Conservation (phyloP, 2,797 vertebrate genomes). For the Xiphorhynchus erythropygius region DNA sequence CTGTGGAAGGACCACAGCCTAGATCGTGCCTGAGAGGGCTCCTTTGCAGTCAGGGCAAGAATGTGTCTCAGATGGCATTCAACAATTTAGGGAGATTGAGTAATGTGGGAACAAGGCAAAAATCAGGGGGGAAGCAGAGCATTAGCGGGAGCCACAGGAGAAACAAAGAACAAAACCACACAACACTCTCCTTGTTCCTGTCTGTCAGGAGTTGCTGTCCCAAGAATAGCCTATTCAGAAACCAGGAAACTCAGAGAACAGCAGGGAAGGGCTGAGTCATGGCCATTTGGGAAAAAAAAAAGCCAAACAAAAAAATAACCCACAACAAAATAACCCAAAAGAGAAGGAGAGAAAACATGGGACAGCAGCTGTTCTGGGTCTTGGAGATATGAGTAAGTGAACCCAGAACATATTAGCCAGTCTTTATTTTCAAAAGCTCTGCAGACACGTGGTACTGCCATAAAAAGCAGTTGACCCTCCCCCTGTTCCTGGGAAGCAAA, state of each 20-base stretch:
- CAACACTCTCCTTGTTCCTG: conserved; percentile 15
- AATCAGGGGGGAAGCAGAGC: not conserved
- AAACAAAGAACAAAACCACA: not conserved
- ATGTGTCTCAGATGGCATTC: not conserved
- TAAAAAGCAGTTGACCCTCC: not conserved
- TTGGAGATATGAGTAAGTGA: not conserved
- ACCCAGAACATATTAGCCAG: not conserved
- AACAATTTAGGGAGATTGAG: not conserved
- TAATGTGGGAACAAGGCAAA: not conserved
- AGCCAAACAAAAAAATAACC: not conserved
- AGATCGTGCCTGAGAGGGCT: not conserved
- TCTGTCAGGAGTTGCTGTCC: conserved; percentile 13
- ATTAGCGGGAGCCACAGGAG: not conserved
- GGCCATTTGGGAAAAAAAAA: not conserved
- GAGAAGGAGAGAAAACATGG: not conserved
- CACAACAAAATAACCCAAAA: conserved; percentile 15
- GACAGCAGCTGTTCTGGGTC: not conserved
- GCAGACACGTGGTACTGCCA: not conserved
- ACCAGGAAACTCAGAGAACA: conserved; percentile 33
- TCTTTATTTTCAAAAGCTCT: conserved; percentile 9
- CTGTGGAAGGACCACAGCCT: not conserved
- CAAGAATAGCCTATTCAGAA: conserved; percentile 49
- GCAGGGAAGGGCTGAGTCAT: conserved; percentile 57
- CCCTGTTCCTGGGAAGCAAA: not conserved
- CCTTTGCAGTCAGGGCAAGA: not conserved